phyloP scores from a whole-genome alignment of 2,888 invertebrate species.

The Kryphioiulus occultus region DNA sequence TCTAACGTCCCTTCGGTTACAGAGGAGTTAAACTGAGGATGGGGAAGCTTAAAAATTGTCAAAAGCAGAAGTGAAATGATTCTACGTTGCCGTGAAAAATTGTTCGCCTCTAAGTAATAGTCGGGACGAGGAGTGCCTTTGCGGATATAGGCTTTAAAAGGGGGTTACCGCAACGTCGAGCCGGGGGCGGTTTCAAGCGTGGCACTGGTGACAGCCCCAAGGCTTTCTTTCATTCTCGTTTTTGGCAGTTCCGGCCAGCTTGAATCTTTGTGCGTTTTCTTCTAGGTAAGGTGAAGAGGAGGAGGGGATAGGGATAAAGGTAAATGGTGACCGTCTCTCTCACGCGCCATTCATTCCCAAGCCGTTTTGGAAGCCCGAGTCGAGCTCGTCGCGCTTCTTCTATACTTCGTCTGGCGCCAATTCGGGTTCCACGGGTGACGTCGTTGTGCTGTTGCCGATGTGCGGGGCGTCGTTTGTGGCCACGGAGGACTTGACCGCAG shows the following conservation, averaged over 20 bases:
- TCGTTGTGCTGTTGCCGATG: conserved; percentile 42
- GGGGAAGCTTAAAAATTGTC: too few relatives aligned
- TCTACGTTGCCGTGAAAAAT: too few relatives aligned
- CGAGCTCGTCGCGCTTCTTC: conserved; percentile 12
- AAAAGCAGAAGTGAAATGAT: too few relatives aligned
- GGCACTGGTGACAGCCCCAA: not conserved
- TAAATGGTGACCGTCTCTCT: too few relatives aligned
- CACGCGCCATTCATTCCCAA: not conserved
- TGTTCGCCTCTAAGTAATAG: too few relatives aligned
- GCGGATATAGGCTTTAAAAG: too few relatives aligned
- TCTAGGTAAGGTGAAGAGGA: not conserved
- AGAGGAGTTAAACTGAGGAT: too few relatives aligned
- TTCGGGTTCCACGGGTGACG: conserved; percentile 50
- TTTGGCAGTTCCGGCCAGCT: not conserved
- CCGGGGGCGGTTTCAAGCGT: too few relatives aligned
- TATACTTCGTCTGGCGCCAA: conserved; percentile 54
- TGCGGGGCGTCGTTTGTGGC: conserved; percentile 38
- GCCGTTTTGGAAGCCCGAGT: conserved; percentile 41
- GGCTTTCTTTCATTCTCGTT: not conserved
- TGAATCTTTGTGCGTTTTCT: conserved; percentile 13
- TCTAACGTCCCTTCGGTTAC: too few relatives aligned
- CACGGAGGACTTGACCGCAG: conserved; percentile 42
- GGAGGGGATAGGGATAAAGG: not conserved
- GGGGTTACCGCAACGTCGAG: too few relatives aligned
- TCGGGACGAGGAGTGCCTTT: too few relatives aligned